Evolutionary conservation across 2,888 invertebrate species (phyloP).

Genomic region (Drosophila algonquin): DNA sequence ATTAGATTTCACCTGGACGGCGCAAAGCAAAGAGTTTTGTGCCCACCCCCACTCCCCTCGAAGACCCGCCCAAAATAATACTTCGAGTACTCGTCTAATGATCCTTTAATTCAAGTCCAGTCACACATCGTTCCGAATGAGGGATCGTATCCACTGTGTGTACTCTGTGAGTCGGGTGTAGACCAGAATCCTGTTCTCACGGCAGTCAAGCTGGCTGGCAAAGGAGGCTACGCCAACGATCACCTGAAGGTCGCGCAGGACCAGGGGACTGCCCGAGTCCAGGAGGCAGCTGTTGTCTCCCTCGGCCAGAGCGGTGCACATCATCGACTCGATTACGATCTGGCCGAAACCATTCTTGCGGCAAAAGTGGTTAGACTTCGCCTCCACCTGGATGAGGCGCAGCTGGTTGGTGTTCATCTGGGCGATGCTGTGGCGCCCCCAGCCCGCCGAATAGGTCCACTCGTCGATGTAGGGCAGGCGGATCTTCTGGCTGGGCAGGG

Average conservation of each 20-base stretch:
- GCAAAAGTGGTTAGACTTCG: neutral
- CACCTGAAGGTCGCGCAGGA: neutral
- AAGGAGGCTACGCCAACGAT: conserved; percentile 44
- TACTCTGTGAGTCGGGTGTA: conserved; percentile 31
- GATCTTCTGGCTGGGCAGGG: neutral
- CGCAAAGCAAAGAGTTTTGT: neutral
- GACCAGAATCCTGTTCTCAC: conserved; percentile 7
- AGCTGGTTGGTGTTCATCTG: neutral
- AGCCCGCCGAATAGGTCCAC: conserved; percentile 26
- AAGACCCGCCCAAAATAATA: neutral
- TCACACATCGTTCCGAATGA: neutral
- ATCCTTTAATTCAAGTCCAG: neutral
- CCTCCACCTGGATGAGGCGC: neutral
- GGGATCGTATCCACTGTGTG: conserved; percentile 1
- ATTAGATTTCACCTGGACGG: conserved; percentile 65
- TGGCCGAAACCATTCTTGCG: conserved; percentile 1
- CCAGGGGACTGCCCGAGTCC: conserved; percentile 49
- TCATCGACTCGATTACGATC: conserved; percentile 16
- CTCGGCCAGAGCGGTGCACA: conserved; percentile 32
- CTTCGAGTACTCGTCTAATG: neutral
- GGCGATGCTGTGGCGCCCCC: conserved; percentile 35
- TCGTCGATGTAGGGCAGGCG: conserved; percentile 6
- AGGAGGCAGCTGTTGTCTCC: conserved; percentile 38
- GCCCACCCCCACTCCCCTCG: neutral
- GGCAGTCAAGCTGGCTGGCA: conserved; percentile 30